phyloP scores from a whole-genome alignment of 2,113 vertebrate genomes.

The Psettodes erumei region DNA sequence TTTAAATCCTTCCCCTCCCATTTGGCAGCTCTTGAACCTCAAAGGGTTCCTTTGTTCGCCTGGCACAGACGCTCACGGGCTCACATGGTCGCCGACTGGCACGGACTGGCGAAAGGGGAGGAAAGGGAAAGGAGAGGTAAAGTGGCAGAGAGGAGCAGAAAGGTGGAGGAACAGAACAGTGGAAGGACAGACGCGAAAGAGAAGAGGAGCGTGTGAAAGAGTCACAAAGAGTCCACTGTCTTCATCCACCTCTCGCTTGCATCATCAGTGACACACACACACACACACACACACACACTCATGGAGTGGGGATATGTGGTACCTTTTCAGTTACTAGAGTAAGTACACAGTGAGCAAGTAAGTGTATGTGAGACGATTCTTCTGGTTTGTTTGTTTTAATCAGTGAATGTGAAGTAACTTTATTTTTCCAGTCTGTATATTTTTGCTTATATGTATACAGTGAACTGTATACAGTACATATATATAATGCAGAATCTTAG shows the following conservation, averaged over 20 bases:
- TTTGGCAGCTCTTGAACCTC: conserved; percentile 62
- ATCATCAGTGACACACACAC: conserved; percentile 12
- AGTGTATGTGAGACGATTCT: not conserved
- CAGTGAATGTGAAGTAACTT: not conserved
- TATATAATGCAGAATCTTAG: not conserved
- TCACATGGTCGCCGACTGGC: conserved; percentile 64
- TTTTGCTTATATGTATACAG: not conserved
- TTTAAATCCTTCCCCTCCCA: conserved; percentile 68
- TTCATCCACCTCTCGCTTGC: conserved; percentile 9
- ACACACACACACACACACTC: conserved; percentile 14
- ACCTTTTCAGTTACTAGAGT: conserved; percentile 56
- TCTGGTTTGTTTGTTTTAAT: not conserved
- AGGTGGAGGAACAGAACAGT: conserved; percentile 15
- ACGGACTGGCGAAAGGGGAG: conserved; percentile 47
- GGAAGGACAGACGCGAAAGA: conserved; percentile 1
- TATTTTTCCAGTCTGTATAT: not conserved
- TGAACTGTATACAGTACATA: not conserved
- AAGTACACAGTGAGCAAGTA: conserved; percentile 23
- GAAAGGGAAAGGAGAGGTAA: not conserved
- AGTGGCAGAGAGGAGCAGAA: conserved; percentile 19
- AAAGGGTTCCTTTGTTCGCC: conserved; percentile 75
- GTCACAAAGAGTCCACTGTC: not conserved
- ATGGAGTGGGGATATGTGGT: conserved; percentile 61
- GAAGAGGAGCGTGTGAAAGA: conserved; percentile 18
- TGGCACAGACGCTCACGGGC: conserved; percentile 64